Percentiles rank a stretch among this genome's conserved stretches.
These are phyloP conservation scores for Tetrapedia diversipes DNA, from an alignment of 2,888 invertebrate genomes.

Conservation along the genomic window DNA sequence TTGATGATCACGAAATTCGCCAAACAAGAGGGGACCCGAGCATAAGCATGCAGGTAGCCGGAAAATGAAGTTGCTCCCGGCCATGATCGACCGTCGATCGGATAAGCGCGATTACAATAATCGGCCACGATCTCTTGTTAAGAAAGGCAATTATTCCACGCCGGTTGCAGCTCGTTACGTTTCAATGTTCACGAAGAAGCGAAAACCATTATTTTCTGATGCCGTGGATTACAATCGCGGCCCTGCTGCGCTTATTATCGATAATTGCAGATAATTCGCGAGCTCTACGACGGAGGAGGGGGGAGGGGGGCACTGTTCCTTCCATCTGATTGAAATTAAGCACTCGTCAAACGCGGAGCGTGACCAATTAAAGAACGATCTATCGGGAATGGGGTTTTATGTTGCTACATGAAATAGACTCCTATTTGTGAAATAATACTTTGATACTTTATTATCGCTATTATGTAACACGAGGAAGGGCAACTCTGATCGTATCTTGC, in stretches of 20 bases:
- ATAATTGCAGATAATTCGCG: slow-evolving; percentile 45
- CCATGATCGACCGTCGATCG: slow-evolving; percentile 15
- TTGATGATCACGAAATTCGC: background rate
- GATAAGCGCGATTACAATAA: slow-evolving; percentile 19
- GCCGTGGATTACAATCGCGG: slow-evolving; percentile 24
- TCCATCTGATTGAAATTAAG: slow-evolving; percentile 45
- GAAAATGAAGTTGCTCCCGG: slow-evolving; percentile 16
- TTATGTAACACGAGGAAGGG: too few relatives aligned
- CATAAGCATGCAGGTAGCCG: background rate
- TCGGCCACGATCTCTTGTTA: slow-evolving; percentile 30
- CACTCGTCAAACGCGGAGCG: slow-evolving; percentile 5
- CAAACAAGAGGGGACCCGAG: background rate
- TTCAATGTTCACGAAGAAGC: slow-evolving; percentile 23
- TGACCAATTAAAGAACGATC: slow-evolving; percentile 54
- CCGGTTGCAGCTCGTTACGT: slow-evolving; percentile 30
- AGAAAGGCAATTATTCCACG: slow-evolving; percentile 31
- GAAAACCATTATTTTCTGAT: slow-evolving; percentile 29
- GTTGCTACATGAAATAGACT: too few relatives aligned
- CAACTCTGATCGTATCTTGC: too few relatives aligned
- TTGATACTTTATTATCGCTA: too few relatives aligned
- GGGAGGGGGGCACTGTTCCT: too few relatives aligned
- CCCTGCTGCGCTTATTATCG: slow-evolving; percentile 29
- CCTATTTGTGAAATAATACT: too few relatives aligned
- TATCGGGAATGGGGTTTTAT: too few relatives aligned
- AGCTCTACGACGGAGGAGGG: background rate